A percentile compares a stretch with the other conserved stretches of the same genome.
Evolutionary conservation across 2,888 invertebrate species (phyloP).

Genomic region (Andrena haemorrhoa): DNA sequence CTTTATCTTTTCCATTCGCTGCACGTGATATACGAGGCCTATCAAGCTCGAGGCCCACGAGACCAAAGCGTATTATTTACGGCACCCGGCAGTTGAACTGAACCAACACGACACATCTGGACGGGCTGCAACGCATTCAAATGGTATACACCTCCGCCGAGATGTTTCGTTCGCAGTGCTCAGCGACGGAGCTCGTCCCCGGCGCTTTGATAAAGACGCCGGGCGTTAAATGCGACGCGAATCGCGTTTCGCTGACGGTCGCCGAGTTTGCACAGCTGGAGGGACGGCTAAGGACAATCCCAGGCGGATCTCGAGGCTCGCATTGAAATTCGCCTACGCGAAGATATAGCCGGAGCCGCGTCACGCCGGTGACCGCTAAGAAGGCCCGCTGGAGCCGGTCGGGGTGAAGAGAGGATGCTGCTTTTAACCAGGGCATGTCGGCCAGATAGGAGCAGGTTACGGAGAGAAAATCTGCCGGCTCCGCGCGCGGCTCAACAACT

Average conservation of each 20-base stretch:
- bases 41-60: conserved; percentile 5
- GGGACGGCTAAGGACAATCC: background rate
- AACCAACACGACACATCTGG: background rate
- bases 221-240: background rate
- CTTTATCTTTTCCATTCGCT: background rate
- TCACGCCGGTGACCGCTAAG: conserved; percentile 16
- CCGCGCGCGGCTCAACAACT: conserved; percentile 62
- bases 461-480: conserved; percentile 60
- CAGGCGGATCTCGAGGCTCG: background rate
- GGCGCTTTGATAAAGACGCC: too few species aligned
- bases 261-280: conserved; percentile 3
- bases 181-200: too few species aligned
- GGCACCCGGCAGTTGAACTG: background rate
- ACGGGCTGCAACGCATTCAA: background rate
- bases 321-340: conserved; percentile 9
- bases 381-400: background rate
- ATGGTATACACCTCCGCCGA: background rate
- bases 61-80: background rate
- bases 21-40: background rate
- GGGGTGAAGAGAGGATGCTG: conserved; percentile 33
- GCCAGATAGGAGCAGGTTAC: conserved; percentile 43
- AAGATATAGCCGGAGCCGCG: background rate
- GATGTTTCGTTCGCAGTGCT: too few species aligned
- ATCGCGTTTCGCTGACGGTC: background rate
- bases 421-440: conserved; percentile 59